Conservation (phyloP, 2,888 invertebrate genomes). For the Heteromurus nitidus region DNA sequence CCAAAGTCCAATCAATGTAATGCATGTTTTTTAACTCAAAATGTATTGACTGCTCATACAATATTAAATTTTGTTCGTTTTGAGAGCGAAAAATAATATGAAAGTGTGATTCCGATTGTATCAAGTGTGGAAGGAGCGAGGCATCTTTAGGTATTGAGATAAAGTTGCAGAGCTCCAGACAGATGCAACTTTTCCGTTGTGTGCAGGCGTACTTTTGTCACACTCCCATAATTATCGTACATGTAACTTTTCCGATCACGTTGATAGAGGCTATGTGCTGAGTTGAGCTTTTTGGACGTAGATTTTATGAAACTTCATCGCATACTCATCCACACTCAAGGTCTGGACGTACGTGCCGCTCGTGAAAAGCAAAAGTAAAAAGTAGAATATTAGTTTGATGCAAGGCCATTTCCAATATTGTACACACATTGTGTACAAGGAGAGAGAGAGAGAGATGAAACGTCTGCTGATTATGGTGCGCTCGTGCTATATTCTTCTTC, state of each 20-base stretch:
- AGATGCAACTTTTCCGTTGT: background rate
- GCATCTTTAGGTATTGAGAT: background rate
- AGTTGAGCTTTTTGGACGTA: too few species aligned
- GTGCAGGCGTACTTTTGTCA: background rate
- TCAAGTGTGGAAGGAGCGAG: background rate
- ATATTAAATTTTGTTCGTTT: background rate
- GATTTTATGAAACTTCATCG: too few species aligned
- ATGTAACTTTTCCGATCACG: slow-evolving; percentile 10
- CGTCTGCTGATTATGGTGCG: too few species aligned
- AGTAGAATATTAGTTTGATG: slow-evolving; percentile 18
- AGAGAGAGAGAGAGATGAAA: slow-evolving; percentile 28
- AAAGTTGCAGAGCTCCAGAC: too few species aligned
- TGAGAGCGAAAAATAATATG: background rate
- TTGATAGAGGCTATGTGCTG: too few species aligned
- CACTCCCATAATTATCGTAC: background rate
- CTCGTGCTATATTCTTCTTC: background rate
- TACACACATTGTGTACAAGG: background rate
- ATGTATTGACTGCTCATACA: background rate
- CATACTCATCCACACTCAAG: too few species aligned
- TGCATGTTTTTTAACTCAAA: too few species aligned
- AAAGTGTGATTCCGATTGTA: background rate
- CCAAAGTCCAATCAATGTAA: too few species aligned
- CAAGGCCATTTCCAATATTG: slow-evolving; percentile 26
- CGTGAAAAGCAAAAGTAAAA: too few species aligned
- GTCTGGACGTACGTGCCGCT: too few species aligned